Evolutionary conservation across 2,113 vertebrate genomes (phyloP).

Genomic region (Gymnarchus niloticus): DNA sequence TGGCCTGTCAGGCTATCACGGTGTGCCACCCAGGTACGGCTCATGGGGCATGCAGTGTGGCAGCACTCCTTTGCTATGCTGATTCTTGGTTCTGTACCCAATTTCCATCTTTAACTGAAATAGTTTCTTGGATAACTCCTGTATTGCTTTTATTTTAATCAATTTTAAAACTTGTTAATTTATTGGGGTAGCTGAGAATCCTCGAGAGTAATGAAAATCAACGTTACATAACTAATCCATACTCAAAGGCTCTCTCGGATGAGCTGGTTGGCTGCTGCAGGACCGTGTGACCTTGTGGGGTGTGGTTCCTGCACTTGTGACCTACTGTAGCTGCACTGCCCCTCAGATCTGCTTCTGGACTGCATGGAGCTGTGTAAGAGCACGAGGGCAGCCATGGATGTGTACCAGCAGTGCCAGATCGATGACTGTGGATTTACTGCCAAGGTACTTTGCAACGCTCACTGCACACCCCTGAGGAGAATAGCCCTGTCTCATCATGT

Average conservation of each 20-base stretch:
- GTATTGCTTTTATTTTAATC: neutral
- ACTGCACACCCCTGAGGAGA: too few relatives aligned
- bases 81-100: too few relatives aligned
- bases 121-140: too few relatives aligned
- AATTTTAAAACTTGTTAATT: neutral
- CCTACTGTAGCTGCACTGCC: neutral
- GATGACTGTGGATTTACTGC: slow-evolving; percentile 76
- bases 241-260: neutral
- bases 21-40: slow-evolving; percentile 77
- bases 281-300: neutral
- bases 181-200: too few relatives aligned
- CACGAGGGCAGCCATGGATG: slow-evolving; percentile 75
- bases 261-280: neutral
- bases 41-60: neutral
- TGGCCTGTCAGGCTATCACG: slow-evolving; percentile 80
- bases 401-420: slow-evolving; percentile 87
- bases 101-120: too few relatives aligned
- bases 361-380: slow-evolving; percentile 86
- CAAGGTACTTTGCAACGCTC: slow-evolving; percentile 78
- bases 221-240: neutral
- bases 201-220: neutral
- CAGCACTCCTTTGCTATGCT: neutral
- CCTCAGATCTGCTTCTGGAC: slow-evolving; percentile 81
- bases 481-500: too few relatives aligned
- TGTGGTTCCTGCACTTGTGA: neutral